Evolutionary conservation across 2,797 vertebrate species (phyloP).

Genomic region (Muscicapa striata): DNA sequence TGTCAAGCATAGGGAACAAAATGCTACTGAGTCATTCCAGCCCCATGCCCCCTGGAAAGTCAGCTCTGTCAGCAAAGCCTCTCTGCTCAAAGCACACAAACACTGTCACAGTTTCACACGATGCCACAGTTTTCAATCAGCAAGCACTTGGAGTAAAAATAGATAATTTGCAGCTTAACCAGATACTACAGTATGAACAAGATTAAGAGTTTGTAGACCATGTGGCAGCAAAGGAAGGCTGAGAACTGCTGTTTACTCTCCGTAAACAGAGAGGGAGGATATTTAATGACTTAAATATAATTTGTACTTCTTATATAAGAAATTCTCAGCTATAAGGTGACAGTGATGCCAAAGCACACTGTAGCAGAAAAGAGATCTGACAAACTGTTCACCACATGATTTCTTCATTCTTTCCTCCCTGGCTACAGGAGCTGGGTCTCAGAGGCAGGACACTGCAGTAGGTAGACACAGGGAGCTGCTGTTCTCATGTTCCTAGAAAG

Average conservation of each 20-base stretch:
- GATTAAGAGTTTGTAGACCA: not conserved
- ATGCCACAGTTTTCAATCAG: not conserved
- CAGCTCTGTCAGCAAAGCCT: not conserved
- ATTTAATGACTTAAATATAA: not conserved
- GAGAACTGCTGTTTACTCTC: not conserved
- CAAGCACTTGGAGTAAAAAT: not conserved
- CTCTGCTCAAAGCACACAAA: not conserved
- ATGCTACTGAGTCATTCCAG: not conserved
- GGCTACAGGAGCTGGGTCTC: not conserved
- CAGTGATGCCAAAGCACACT: not conserved
- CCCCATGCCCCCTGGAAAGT: not conserved
- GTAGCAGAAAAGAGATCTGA: not conserved
- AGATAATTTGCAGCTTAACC: not conserved
- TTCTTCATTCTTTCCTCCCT: not conserved
- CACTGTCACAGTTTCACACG: not conserved
- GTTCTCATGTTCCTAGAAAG: not conserved
- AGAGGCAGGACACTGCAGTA: not conserved
- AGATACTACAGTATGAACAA: conserved; percentile 20
- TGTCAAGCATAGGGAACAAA: not conserved
- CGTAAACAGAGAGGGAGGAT: not conserved
- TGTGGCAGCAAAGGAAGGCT: not conserved
- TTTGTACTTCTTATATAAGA: conserved; percentile 15
- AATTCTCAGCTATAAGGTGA: not conserved
- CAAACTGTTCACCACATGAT: not conserved
- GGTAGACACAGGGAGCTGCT: not conserved